Conservation (phyloP, 64 coral and sea anemone genomes). For the Hydrozoanthus tunicans region DNA sequence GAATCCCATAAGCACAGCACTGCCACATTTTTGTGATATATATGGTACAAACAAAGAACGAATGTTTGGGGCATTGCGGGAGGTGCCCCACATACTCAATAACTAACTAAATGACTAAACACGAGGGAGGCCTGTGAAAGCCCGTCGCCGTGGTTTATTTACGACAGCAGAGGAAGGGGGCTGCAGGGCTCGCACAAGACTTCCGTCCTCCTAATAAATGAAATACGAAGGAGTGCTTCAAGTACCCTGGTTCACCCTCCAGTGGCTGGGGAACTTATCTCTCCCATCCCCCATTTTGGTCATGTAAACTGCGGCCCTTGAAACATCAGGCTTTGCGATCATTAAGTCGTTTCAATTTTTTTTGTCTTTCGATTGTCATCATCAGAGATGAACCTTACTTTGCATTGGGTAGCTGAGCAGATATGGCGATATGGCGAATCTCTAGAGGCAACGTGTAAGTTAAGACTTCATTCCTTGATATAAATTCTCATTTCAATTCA, state of each 20-base stretch:
- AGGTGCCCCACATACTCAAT: neutral
- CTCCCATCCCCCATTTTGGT: constrained; percentile 37
- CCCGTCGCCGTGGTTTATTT: constrained; percentile 34
- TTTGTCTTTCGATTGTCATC: too few relatives aligned
- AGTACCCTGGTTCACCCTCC: neutral
- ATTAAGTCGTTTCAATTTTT: too few relatives aligned
- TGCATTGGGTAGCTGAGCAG: too few relatives aligned
- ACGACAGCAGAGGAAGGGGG: constrained; percentile 42
- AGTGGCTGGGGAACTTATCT: constrained; percentile 8
- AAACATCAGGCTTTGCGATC: neutral
- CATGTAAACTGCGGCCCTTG: neutral
- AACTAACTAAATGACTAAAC: too few relatives aligned
- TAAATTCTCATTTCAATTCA: too few relatives aligned
- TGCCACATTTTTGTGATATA: neutral
- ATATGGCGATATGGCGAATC: too few relatives aligned
- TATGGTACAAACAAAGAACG: neutral
- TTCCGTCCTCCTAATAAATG: neutral
- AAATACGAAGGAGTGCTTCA: neutral
- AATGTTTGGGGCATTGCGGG: neutral
- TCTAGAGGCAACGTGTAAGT: too few relatives aligned
- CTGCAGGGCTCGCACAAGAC: constrained; percentile 38
- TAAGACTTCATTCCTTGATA: too few relatives aligned
- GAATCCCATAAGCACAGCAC: neutral
- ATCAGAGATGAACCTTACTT: too few relatives aligned
- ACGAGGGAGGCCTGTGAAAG: constrained; percentile 44